Conservation (phyloP, 1,140 invertebrate species). For the Drosophila kohkoa region DNA sequence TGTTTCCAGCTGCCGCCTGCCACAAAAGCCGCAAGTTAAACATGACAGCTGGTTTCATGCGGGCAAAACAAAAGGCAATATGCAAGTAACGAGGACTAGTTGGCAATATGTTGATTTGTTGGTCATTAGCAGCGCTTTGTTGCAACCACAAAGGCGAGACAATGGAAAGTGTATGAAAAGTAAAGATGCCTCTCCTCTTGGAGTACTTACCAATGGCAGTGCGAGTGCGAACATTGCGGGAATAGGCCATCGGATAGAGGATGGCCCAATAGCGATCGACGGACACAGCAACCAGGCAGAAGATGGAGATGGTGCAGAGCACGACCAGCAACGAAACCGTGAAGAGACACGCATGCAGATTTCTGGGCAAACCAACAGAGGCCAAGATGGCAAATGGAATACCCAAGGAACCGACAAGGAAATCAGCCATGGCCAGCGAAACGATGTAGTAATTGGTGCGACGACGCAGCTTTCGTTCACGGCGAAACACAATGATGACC, state of each 20-base stretch:
- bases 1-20: not conserved
- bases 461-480: conserved; percentile 90
- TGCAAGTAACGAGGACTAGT: no score
- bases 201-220: conserved; percentile 91
- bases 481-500: conserved; percentile 93
- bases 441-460: conserved; percentile 97
- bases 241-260: conserved; percentile 95
- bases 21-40: conserved; percentile 63
- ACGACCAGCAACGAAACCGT: conserved; percentile 94
- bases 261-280: conserved; percentile 97
- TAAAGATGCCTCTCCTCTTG: not conserved
- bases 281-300: conserved; percentile 95
- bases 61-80: conserved; percentile 44
- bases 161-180: conserved; percentile 3
- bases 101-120: conserved; percentile 27
- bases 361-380: conserved; percentile 90
- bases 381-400: conserved; percentile 94
- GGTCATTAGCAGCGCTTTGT: conserved; percentile 28
- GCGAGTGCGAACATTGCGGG: conserved; percentile 92
- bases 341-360: conserved; percentile 93
- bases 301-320: conserved; percentile 96
- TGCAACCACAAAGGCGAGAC: conserved; percentile 31
- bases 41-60: conserved; percentile 29
- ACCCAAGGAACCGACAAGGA: conserved; percentile 91
- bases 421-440: conserved; percentile 93